phyloP scores from a whole-genome alignment of 2,888 invertebrate genomes.

The Chouioia cunea region DNA sequence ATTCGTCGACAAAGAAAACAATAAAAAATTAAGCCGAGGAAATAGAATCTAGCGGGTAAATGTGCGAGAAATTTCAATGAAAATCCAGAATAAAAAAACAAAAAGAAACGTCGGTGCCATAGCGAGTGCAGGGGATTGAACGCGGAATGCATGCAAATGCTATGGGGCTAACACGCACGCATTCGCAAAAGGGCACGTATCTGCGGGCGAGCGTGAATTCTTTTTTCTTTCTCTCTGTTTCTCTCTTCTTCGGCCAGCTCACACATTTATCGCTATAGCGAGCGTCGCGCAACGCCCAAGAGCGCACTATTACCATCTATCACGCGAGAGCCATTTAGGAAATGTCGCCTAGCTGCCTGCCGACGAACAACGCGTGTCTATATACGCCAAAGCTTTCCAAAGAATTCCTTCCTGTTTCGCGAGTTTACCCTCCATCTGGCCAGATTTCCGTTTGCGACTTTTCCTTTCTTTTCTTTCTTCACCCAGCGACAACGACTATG shows the following conservation, averaged over 20 bases:
- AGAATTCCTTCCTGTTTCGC: background rate
- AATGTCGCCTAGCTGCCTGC: slow-evolving; percentile 40
- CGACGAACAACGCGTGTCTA: too few species aligned
- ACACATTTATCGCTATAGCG: too few species aligned
- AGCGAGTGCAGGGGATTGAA: slow-evolving; percentile 20
- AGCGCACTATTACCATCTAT: slow-evolving; percentile 59
- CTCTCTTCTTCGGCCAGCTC: too few species aligned
- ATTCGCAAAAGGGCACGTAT: background rate
- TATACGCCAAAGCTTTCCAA: too few species aligned
- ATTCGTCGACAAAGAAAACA: too few species aligned
- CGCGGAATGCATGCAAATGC: slow-evolving; percentile 33
- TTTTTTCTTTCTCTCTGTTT: background rate
- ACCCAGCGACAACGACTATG: too few species aligned
- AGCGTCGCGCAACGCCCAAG: background rate
- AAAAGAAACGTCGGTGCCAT: too few species aligned
- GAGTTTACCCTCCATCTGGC: background rate
- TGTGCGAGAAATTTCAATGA: slow-evolving; percentile 14
- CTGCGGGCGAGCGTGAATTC: background rate
- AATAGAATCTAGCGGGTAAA: background rate
- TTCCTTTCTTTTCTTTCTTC: too few species aligned
- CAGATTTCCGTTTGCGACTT: background rate
- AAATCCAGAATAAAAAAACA: slow-evolving; percentile 5
- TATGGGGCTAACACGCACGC: slow-evolving; percentile 6
- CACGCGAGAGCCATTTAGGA: slow-evolving; percentile 56
- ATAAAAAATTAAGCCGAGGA: background rate